phyloP scores from a whole-genome alignment of 2,113 vertebrate species.

The Vanacampus margaritifer region DNA sequence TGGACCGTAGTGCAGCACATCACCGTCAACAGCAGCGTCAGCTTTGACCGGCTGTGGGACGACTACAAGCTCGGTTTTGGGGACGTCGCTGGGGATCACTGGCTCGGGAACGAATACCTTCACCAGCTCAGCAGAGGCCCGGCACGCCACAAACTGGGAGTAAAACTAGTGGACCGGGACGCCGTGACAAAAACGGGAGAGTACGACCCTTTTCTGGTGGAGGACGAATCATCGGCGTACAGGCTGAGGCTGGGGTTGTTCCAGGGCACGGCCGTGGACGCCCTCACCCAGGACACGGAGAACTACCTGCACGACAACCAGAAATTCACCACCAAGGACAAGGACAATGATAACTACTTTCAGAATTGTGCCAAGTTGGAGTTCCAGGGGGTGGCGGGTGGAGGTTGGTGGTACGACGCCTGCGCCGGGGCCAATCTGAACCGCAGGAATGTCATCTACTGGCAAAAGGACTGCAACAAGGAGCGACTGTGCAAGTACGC shows the following conservation, averaged over 20 bases:
- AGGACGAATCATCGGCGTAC: conserved; percentile 77
- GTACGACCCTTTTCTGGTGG: conserved; percentile 77
- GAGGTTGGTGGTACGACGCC: conserved; percentile 82
- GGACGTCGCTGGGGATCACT: conserved; percentile 76
- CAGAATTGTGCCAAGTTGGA: conserved; percentile 81
- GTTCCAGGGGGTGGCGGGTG: conserved; percentile 74
- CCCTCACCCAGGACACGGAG: conserved; percentile 80
- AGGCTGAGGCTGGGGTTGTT: conserved; percentile 80
- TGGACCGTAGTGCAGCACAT: conserved; percentile 90
- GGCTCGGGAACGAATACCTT: conserved; percentile 82
- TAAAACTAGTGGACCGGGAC: conserved; percentile 79
- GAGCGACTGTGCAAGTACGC: conserved; percentile 77
- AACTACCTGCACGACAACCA: conserved; percentile 88
- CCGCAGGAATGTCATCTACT: conserved; percentile 80
- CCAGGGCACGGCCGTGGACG: conserved; percentile 76
- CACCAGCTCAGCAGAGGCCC: conserved; percentile 73
- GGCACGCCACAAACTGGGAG: conserved; percentile 67
- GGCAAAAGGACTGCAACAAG: conserved; percentile 82
- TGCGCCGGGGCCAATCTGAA: conserved; percentile 82
- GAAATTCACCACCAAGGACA: conserved; percentile 82
- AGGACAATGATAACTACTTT: conserved; percentile 83
- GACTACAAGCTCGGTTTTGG: conserved; percentile 85
- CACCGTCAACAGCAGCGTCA: conserved; percentile 80
- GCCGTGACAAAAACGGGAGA: conserved; percentile 73
- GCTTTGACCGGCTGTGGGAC: conserved; percentile 82